Percentiles rank a stretch among this genome's conserved stretches.
These are phyloP conservation scores for Trogon melanurus DNA, from an alignment of 2,113 vertebrate species.

Conservation along the genomic window DNA sequence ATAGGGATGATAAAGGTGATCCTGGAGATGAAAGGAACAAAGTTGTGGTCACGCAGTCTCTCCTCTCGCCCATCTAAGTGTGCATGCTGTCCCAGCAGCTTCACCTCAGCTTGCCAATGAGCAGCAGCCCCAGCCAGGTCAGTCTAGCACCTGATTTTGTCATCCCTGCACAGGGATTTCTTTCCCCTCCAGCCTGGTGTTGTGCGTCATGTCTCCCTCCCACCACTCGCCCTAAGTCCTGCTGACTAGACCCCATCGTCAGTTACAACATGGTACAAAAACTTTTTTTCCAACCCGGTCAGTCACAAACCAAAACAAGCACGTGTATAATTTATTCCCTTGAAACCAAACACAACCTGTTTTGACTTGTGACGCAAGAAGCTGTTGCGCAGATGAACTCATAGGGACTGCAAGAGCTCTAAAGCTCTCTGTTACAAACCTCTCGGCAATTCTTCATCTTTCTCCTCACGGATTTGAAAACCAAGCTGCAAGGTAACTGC, in stretches of 20 bases:
- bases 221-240: accelerated
- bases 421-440: neutral
- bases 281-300: neutral
- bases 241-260: neutral
- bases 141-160: neutral
- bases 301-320: neutral
- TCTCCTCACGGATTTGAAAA: neutral
- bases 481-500: neutral
- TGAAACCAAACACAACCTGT: neutral
- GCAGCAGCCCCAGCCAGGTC: neutral
- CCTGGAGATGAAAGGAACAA: neutral
- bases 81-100: neutral
- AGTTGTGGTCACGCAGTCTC: accelerated
- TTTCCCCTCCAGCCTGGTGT: neutral
- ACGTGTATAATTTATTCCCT: neutral
- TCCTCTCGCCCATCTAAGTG: accelerated
- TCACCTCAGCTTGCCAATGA: neutral
- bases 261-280: neutral
- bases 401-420: neutral
- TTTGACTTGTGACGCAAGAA: neutral
- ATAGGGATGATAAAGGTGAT: neutral
- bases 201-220: neutral
- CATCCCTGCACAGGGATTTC: neutral
- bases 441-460: neutral
- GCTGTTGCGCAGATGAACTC: neutral